These are phyloP conservation scores for Tenualosa ilisha DNA, from an alignment of 2,797 vertebrate genomes.

Conservation along the genomic window DNA sequence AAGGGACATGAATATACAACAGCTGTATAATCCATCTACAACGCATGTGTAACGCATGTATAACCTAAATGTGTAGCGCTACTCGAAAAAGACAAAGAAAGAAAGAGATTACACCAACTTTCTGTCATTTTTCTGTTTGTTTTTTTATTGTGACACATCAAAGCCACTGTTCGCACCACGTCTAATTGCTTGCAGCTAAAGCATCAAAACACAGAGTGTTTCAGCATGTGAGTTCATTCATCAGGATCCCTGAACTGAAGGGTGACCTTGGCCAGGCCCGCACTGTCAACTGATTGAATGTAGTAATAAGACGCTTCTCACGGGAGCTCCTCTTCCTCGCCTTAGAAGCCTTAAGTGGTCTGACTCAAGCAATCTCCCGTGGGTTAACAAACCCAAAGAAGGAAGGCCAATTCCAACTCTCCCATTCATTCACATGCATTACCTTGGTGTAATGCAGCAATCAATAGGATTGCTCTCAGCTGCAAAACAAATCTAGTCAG, in stretches of 20 bases:
- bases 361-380: neutral
- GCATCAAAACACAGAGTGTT: neutral
- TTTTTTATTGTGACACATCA: neutral
- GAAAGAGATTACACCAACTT: neutral
- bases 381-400: neutral
- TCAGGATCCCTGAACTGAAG: neutral
- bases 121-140: neutral
- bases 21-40: neutral
- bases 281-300: neutral
- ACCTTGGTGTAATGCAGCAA: neutral
- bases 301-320: neutral
- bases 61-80: neutral
- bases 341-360: neutral
- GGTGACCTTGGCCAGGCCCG: neutral
- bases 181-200: neutral
- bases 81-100: neutral
- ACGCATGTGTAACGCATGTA: neutral
- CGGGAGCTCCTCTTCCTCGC: neutral
- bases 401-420: neutral
- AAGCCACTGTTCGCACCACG: neutral
- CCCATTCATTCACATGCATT: neutral
- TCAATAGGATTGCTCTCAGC: slow-evolving; percentile 1
- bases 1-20: neutral
- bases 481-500: slow-evolving; percentile 52
- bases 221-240: neutral